These are phyloP conservation scores for Tupiocoris notatus DNA, from an alignment of 2,888 invertebrate genomes.

Conservation along the genomic window DNA sequence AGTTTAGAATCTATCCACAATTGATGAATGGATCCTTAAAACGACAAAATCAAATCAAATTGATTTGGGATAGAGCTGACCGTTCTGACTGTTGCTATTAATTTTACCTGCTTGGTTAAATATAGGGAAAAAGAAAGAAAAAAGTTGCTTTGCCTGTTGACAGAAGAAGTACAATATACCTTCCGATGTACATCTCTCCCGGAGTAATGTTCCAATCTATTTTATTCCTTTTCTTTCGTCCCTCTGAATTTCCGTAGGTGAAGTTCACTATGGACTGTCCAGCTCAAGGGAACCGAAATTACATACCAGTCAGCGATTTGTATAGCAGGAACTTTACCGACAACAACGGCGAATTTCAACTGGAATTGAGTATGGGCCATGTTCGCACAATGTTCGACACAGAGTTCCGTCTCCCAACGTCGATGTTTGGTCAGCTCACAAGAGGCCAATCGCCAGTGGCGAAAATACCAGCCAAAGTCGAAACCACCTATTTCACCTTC, in stretches of 20 bases:
- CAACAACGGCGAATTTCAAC: slow-evolving; percentile 75
- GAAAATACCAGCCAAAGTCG: slow-evolving; percentile 55
- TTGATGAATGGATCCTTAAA: no score
- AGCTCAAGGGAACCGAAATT: slow-evolving; percentile 71
- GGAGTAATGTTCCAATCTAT: not conserved
- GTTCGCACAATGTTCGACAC: slow-evolving; percentile 73
- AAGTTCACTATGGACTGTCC: slow-evolving; percentile 68
- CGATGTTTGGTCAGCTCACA: slow-evolving; percentile 50
- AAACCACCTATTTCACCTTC: slow-evolving; percentile 71
- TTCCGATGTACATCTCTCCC: no score
- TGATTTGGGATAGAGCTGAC: no score
- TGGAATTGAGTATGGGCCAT: slow-evolving; percentile 74
- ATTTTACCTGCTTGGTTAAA: no score
- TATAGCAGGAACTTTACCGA: slow-evolving; percentile 72
- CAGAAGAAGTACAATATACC: no score
- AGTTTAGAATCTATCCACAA: no score
- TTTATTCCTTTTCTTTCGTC: no score
- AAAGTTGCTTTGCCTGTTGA: no score
- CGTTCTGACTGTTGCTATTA: no score
- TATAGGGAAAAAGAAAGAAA: no score
- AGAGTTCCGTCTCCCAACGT: slow-evolving; percentile 64
- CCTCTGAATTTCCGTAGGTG: slow-evolving; percentile 53
- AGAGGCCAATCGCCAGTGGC: slow-evolving; percentile 41
- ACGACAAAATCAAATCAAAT: no score
- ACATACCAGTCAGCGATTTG: slow-evolving; percentile 69